phyloP scores from a whole-genome alignment of 2,888 invertebrate species.

The Incurvaria masculella region DNA sequence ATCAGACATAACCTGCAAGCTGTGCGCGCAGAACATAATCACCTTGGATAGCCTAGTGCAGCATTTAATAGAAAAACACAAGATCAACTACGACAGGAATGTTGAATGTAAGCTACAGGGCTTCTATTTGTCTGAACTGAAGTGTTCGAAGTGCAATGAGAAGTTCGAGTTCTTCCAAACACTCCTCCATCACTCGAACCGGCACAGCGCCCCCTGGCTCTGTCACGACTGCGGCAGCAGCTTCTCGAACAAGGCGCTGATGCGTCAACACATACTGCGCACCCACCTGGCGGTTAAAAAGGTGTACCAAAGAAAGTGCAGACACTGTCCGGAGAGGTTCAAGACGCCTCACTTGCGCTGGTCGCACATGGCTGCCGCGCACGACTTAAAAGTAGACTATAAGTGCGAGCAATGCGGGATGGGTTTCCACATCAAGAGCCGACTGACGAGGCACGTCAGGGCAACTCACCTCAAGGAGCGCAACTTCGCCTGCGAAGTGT shows the following conservation, averaged over 20 bases:
- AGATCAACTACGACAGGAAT: constrained; percentile 16
- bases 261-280: constrained; percentile 43
- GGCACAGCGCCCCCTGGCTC: too few species aligned
- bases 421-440: constrained; percentile 29
- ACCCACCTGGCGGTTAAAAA: constrained; percentile 46
- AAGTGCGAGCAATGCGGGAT: constrained; percentile 33
- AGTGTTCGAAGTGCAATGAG: constrained; percentile 36
- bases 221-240: too few species aligned
- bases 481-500: constrained; percentile 31
- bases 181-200: constrained; percentile 41
- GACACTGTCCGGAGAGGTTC: constrained; percentile 38
- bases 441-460: constrained; percentile 29
- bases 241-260: constrained; percentile 32
- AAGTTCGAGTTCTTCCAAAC: constrained; percentile 42
- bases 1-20: constrained; percentile 25
- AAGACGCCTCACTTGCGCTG: constrained; percentile 41
- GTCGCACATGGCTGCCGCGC: constrained; percentile 31
- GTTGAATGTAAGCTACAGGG: constrained; percentile 30
- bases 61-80: constrained; percentile 22
- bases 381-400: constrained; percentile 31
- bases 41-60: constrained; percentile 23
- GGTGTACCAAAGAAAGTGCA: constrained; percentile 53
- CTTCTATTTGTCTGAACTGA: constrained; percentile 32
- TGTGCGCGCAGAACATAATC: constrained; percentile 20
- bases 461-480: constrained; percentile 37